These are phyloP conservation scores for Ivindomyrus marchei DNA, from an alignment of 2,113 vertebrate species.

Conservation along the genomic window DNA sequence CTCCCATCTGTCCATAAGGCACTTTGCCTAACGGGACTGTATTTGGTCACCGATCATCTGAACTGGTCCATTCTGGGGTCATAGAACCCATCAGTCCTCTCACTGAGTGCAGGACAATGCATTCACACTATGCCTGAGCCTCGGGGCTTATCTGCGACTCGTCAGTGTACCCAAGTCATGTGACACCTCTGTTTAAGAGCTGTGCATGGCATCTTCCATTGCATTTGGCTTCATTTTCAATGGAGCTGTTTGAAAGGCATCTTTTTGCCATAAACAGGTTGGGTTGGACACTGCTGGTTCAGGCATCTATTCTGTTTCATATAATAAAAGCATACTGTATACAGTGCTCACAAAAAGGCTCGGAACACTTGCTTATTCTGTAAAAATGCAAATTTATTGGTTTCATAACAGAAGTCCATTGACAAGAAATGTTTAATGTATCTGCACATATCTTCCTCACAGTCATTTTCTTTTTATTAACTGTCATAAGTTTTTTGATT, in stretches of 20 bases:
- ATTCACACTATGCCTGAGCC: background rate
- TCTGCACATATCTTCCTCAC: background rate
- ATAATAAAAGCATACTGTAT: background rate
- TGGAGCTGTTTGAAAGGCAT: background rate
- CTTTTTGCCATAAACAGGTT: background rate
- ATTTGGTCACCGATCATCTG: background rate
- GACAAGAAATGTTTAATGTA: background rate
- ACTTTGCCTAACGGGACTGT: background rate
- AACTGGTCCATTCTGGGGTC: background rate
- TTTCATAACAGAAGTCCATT: background rate
- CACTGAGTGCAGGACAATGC: background rate
- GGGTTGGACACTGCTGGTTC: background rate
- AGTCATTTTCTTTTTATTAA: background rate
- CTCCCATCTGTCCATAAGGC: background rate
- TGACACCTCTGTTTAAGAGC: background rate
- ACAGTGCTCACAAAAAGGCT: background rate
- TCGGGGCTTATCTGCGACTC: background rate
- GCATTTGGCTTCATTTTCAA: background rate
- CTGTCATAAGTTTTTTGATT: background rate
- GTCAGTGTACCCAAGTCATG: background rate
- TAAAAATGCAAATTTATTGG: background rate
- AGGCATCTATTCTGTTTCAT: background rate
- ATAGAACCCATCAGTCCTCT: background rate
- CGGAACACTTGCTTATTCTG: background rate
- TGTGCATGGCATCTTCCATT: background rate